Percentiles rank a stretch among this genome's conserved stretches.
Conservation (phyloP, 2,888 invertebrate species). For the Nephrotoma guestfalica region DNA sequence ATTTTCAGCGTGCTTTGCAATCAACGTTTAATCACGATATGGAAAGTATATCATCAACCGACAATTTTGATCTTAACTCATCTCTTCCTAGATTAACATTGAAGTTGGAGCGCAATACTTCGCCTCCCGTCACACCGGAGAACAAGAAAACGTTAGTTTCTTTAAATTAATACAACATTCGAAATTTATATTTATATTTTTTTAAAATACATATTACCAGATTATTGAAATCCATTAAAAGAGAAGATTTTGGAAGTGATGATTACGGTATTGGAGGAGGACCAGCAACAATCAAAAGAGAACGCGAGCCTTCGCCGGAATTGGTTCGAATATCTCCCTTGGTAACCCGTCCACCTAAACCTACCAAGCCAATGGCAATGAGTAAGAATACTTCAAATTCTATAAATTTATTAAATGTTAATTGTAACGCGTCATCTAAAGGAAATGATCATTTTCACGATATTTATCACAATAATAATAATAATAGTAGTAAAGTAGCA, state of each 20-base stretch:
- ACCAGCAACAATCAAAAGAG: neutral
- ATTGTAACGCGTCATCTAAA: neutral
- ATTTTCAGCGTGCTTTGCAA: constrained; percentile 7
- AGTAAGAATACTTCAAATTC: neutral
- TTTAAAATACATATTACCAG: neutral
- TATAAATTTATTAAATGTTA: neutral
- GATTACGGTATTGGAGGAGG: constrained; percentile 14
- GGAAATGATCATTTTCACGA: constrained; percentile 2
- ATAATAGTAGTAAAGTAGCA: neutral
- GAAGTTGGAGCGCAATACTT: constrained; percentile 55
- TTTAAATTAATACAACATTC: neutral
- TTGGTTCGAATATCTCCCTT: constrained; percentile 70
- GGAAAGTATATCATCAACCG: constrained; percentile 3
- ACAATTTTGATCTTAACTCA: constrained; percentile 1
- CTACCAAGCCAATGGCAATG: constrained; percentile 14
- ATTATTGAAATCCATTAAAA: constrained; percentile 8
- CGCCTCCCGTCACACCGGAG: constrained; percentile 53
- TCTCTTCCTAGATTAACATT: constrained; percentile 64
- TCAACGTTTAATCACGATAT: constrained; percentile 1
- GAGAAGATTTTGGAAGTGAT: neutral
- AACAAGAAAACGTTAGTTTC: constrained; percentile 44
- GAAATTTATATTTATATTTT: constrained; percentile 8
- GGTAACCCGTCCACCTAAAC: constrained; percentile 67
- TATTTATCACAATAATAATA: neutral
- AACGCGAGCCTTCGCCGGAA: constrained; percentile 63